Percentiles rank a stretch among this genome's conserved stretches.
phyloP scores from a whole-genome alignment of 2,888 invertebrate species.

The Phoenoteleia sp. region DNA sequence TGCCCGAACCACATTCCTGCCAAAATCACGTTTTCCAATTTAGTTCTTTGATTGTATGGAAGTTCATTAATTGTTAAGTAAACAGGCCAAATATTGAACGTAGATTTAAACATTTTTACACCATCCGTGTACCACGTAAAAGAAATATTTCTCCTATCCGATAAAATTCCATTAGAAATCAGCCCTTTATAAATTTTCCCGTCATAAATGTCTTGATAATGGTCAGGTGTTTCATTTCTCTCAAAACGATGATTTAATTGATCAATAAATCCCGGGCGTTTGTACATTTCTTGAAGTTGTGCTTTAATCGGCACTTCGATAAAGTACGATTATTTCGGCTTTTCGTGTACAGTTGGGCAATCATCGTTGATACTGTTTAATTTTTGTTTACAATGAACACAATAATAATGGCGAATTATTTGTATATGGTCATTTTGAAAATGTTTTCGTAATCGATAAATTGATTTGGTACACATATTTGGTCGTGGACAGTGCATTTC shows the following conservation, averaged over 20 bases:
- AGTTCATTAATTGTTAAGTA: constrained; percentile 72
- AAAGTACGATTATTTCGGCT: neutral
- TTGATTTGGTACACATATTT: neutral
- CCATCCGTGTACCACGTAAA: neutral
- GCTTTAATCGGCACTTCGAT: neutral
- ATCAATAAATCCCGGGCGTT: neutral
- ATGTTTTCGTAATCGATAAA: neutral
- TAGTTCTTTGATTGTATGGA: constrained; percentile 51
- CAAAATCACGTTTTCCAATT: neutral
- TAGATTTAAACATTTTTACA: constrained; percentile 50
- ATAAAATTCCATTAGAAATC: too few relatives aligned
- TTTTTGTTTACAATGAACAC: neutral
- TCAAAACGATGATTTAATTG: neutral
- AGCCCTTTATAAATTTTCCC: neutral
- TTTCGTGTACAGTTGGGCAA: neutral
- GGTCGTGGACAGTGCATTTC: constrained; percentile 1
- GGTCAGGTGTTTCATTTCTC: neutral
- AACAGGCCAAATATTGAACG: constrained; percentile 66
- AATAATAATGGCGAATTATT: constrained; percentile 20
- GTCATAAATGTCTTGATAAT: neutral
- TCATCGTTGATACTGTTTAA: neutral
- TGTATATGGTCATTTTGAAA: neutral
- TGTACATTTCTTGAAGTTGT: neutral
- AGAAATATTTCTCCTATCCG: constrained; percentile 4
- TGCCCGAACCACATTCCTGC: neutral